Evolutionary conservation across 2,888 invertebrate species (phyloP).

Genomic region (Tachina lurida): DNA sequence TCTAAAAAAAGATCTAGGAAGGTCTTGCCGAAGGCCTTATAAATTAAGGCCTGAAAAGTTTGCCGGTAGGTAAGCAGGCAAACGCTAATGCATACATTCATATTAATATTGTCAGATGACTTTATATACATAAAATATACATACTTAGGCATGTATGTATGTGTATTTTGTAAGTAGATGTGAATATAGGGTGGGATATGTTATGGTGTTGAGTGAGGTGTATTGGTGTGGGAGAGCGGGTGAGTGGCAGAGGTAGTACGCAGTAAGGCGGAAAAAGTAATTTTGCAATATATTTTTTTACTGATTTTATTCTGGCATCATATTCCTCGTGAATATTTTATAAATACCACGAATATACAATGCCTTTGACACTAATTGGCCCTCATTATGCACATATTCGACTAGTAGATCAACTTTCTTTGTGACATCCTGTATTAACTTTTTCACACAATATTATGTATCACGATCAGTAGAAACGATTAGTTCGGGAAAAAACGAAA

Average conservation of each 20-base stretch:
- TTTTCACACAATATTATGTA: too few relatives aligned
- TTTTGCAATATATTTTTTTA: slow-evolving; percentile 10
- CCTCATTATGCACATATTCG: slow-evolving; percentile 9
- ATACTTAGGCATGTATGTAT: neutral
- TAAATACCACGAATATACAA: slow-evolving; percentile 44
- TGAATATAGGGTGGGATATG: neutral
- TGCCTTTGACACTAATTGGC: slow-evolving; percentile 26
- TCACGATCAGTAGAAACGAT: too few relatives aligned
- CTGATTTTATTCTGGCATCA: slow-evolving; percentile 9
- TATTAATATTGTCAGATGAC: slow-evolving; percentile 47
- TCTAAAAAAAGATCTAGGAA: too few relatives aligned
- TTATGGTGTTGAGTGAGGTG: neutral
- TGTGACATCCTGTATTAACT: too few relatives aligned
- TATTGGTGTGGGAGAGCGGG: neutral
- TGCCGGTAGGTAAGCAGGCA: neutral
- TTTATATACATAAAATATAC: slow-evolving; percentile 21
- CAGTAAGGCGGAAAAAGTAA: slow-evolving; percentile 13
- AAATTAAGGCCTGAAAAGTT: too few relatives aligned
- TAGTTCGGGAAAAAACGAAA: too few relatives aligned
- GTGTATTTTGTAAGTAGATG: neutral
- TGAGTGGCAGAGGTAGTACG: neutral
- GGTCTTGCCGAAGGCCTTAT: too few relatives aligned
- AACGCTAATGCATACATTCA: slow-evolving; percentile 21
- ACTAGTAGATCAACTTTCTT: neutral
- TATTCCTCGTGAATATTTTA: slow-evolving; percentile 49